A percentile compares a stretch with the other conserved stretches of the same genome.
Evolutionary conservation across 1,140 invertebrate genomes (phyloP).

Genomic region (Drosophila pandora): DNA sequence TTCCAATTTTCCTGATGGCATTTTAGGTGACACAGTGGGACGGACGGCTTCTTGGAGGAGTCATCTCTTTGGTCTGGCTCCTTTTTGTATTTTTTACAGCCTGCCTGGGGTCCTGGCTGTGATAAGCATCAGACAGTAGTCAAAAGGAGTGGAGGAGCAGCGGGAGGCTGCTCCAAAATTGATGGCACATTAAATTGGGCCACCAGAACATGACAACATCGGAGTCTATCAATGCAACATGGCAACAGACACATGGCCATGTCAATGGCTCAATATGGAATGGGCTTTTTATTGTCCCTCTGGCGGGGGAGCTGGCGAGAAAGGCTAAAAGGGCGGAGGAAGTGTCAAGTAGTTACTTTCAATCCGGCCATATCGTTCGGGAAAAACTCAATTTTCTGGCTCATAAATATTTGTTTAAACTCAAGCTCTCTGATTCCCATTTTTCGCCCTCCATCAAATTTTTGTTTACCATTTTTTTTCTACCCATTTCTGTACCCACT

Average conservation of each 20-base stretch:
- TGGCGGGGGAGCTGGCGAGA: slow-evolving; percentile 31
- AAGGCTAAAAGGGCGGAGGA: slow-evolving; percentile 15
- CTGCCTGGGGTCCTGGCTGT: slow-evolving; percentile 43
- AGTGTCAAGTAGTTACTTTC: slow-evolving; percentile 67
- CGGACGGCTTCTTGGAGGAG: slow-evolving; percentile 24
- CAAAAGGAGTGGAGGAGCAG: slow-evolving; percentile 9
- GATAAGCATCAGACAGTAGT: slow-evolving; percentile 65
- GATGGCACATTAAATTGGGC: slow-evolving; percentile 77
- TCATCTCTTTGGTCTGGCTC: slow-evolving; percentile 27
- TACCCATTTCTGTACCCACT: background rate
- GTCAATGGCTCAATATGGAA: slow-evolving; percentile 77
- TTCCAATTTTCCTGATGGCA: slow-evolving; percentile 80
- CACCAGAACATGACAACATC: slow-evolving; percentile 49
- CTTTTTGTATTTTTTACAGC: slow-evolving; percentile 44
- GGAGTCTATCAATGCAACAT: slow-evolving; percentile 64
- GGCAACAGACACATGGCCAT: slow-evolving; percentile 31
- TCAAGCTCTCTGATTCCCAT: slow-evolving; percentile 68
- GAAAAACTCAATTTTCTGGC: slow-evolving; percentile 76
- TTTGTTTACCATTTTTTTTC: slow-evolving; percentile 33
- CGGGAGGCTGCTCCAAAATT: slow-evolving; percentile 53
- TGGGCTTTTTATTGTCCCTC: slow-evolving; percentile 70
- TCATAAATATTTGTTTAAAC: slow-evolving; percentile 79
- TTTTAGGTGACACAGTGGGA: slow-evolving; percentile 65
- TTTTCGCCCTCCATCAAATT: slow-evolving; percentile 29
- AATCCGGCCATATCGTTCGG: slow-evolving; percentile 9